Percentiles rank a stretch among this genome's conserved stretches.
Conservation (phyloP, 2,888 invertebrate genomes). For the Chrysolina americana region DNA sequence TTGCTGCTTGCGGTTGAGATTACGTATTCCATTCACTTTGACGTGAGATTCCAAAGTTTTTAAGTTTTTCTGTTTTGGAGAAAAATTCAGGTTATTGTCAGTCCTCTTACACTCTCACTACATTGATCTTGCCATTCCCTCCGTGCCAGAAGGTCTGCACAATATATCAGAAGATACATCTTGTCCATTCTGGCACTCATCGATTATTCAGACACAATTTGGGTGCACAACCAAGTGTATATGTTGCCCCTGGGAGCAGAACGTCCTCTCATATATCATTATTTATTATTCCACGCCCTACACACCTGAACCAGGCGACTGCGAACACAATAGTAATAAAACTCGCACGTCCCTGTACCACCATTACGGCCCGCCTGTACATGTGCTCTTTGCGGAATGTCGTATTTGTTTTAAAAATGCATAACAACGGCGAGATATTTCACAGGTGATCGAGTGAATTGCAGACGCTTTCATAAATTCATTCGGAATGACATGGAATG, state of each 20-base stretch:
- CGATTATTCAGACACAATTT: constrained; percentile 10
- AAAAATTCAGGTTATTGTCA: too few relatives aligned
- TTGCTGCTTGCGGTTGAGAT: too few relatives aligned
- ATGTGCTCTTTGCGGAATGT: constrained; percentile 61
- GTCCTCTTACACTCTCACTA: too few relatives aligned
- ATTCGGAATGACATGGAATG: constrained; percentile 29
- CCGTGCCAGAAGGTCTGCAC: not conserved
- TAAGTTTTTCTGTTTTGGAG: too few relatives aligned
- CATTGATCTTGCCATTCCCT: too few relatives aligned
- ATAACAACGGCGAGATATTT: constrained; percentile 52
- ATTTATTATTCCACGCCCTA: constrained; percentile 53
- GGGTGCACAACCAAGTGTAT: not conserved
- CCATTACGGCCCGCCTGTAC: constrained; percentile 59
- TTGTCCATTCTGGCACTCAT: constrained; percentile 1
- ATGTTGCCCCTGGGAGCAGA: constrained; percentile 6
- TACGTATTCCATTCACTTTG: too few relatives aligned
- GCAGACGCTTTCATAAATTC: constrained; percentile 43
- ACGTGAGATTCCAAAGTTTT: too few relatives aligned
- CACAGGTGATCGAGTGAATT: constrained; percentile 45
- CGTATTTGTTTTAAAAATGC: constrained; percentile 64
- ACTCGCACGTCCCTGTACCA: constrained; percentile 61
- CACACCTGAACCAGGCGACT: constrained; percentile 56
- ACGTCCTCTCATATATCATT: constrained; percentile 52
- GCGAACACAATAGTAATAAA: constrained; percentile 62
- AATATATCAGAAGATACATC: not conserved